Evolutionary conservation across 2,113 vertebrate species (phyloP).

Genomic region (Misgurnus anguillicaudatus): DNA sequence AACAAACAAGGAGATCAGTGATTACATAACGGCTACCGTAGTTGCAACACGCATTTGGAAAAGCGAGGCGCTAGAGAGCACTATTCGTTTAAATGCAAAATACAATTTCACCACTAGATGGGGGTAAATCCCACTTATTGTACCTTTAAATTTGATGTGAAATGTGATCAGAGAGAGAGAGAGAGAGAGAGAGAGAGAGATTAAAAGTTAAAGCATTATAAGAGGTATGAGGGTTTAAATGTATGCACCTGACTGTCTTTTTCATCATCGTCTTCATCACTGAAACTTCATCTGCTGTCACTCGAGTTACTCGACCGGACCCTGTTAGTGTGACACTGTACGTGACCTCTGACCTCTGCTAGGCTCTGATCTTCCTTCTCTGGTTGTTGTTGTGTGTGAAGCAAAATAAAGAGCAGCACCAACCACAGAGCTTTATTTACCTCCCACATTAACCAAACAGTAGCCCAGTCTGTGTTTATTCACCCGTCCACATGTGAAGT

Average conservation of each 20-base stretch:
- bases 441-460: not conserved
- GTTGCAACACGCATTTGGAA: too few relatives aligned
- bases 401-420: conserved; percentile 44
- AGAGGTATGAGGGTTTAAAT: not conserved
- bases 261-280: too few relatives aligned
- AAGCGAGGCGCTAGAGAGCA: too few relatives aligned
- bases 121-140: too few relatives aligned
- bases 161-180: not conserved
- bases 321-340: conserved; percentile 25
- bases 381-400: conserved; percentile 31
- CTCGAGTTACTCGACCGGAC: too few relatives aligned
- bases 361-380: conserved; percentile 28
- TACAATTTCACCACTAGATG: too few relatives aligned
- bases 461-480: not conserved
- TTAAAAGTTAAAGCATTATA: not conserved
- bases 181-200: not conserved
- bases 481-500: not conserved
- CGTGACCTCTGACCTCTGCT: not conserved
- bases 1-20: too few relatives aligned
- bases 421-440: conserved; percentile 28
- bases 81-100: too few relatives aligned
- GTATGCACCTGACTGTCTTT: not conserved
- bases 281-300: too few relatives aligned
- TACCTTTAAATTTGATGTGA: too few relatives aligned
- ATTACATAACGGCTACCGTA: too few relatives aligned